phyloP scores from a whole-genome alignment of 2,797 vertebrate species.

The Rhinophrynus dorsalis region DNA sequence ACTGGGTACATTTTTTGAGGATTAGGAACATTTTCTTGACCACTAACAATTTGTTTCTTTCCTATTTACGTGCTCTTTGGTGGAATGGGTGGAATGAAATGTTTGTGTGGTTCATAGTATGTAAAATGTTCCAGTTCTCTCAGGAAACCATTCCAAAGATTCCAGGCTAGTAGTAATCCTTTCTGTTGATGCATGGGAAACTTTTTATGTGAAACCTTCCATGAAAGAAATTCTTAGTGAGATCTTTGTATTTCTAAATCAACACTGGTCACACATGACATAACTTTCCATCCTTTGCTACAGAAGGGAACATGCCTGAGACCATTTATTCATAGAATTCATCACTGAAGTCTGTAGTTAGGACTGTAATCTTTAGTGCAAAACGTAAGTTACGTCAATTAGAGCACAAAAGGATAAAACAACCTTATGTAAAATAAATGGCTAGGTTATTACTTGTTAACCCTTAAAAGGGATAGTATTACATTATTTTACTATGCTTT shows the following conservation, averaged over 20 bases:
- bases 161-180: constrained; percentile 25
- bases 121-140: constrained; percentile 55
- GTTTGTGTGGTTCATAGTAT: constrained; percentile 51
- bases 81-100: constrained; percentile 49
- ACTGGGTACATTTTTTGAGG: constrained; percentile 38
- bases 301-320: background rate
- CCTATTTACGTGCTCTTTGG: constrained; percentile 29
- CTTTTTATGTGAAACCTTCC: constrained; percentile 26
- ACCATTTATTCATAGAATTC: background rate
- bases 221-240: constrained; percentile 1
- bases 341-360: too few relatives aligned
- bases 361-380: too few relatives aligned
- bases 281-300: constrained; percentile 7
- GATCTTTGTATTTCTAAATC: background rate
- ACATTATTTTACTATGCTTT: too few relatives aligned
- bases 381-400: too few relatives aligned
- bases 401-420: too few relatives aligned
- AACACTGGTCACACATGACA: constrained; percentile 16
- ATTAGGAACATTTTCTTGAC: constrained; percentile 28
- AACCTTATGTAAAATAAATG: too few relatives aligned
- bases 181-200: constrained; percentile 32
- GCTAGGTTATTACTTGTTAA: too few relatives aligned
- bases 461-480: too few relatives aligned
- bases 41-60: constrained; percentile 42
- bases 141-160: constrained; percentile 44